Conservation (phyloP, 1,140 invertebrate genomes). For the Drosophila suzukii region DNA sequence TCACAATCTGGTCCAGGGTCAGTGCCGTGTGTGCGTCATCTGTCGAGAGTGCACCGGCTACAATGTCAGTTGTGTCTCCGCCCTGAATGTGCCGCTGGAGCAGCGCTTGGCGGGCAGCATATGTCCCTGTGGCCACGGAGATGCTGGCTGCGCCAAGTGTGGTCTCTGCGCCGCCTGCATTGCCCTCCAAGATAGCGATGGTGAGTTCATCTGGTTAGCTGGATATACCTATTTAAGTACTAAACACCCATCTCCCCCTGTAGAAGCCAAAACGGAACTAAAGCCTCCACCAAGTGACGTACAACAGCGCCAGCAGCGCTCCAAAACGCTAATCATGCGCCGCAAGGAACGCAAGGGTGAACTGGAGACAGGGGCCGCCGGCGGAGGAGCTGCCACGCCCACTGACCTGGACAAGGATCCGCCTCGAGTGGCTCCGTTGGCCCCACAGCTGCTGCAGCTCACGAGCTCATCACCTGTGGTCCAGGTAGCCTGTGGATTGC, state of each 20-base stretch:
- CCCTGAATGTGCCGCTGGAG: constrained; percentile 87
- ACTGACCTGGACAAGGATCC: constrained; percentile 89
- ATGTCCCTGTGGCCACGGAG: constrained; percentile 97
- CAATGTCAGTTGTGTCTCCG: constrained; percentile 92
- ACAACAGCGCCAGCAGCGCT: constrained; percentile 78
- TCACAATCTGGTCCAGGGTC: constrained; percentile 79
- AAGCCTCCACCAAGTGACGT: constrained; percentile 64
- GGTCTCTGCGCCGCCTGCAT: constrained; percentile 94
- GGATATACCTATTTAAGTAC: too few species aligned
- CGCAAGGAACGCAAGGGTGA: constrained; percentile 79
- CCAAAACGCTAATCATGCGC: constrained; percentile 79
- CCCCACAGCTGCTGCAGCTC: constrained; percentile 91
- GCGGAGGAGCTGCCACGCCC: constrained; percentile 64
- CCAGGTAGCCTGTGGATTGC: constrained; percentile 94
- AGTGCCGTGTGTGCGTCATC: constrained; percentile 88
- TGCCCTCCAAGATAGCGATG: constrained; percentile 75
- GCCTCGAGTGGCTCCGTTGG: constrained; percentile 88
- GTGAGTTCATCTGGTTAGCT: constrained; percentile 16
- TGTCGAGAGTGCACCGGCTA: constrained; percentile 98
- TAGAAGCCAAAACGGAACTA: constrained; percentile 60
- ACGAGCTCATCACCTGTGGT: constrained; percentile 89
- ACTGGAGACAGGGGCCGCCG: constrained; percentile 66
- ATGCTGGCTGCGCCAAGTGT: constrained; percentile 96
- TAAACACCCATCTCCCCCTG: background rate
- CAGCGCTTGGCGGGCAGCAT: constrained; percentile 94